phyloP scores from a whole-genome alignment of 1,140 invertebrate genomes.

The Pomacea maculata region DNA sequence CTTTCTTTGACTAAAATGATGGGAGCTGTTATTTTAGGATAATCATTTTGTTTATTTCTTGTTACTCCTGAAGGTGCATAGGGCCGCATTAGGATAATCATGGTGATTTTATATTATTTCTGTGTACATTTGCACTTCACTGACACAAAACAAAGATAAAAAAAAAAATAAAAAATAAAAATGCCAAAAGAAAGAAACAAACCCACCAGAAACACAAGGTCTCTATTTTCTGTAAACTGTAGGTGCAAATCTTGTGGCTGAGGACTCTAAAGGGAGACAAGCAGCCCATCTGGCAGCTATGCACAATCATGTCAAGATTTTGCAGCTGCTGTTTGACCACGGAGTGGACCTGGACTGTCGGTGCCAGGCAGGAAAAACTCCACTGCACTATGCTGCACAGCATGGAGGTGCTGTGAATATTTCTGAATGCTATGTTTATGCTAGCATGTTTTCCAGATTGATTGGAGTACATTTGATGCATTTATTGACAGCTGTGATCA shows the following conservation, averaged over 20 bases:
- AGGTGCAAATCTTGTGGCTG: slow-evolving; percentile 53
- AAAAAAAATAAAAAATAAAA: too few relatives aligned
- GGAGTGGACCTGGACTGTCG: slow-evolving; percentile 51
- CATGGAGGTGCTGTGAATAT: slow-evolving; percentile 52
- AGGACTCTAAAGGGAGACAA: slow-evolving; percentile 53
- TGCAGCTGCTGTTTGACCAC: slow-evolving; percentile 54
- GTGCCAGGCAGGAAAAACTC: slow-evolving; percentile 51
- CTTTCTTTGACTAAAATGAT: too few relatives aligned
- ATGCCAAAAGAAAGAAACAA: too few relatives aligned
- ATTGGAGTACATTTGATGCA: neutral
- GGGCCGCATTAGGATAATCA: too few relatives aligned
- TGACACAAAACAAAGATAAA: too few relatives aligned
- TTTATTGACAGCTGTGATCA: neutral
- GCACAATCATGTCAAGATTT: slow-evolving; percentile 54
- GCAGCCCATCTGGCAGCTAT: slow-evolving; percentile 57
- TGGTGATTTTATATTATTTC: too few relatives aligned
- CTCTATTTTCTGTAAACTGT: neutral
- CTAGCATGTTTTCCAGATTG: neutral
- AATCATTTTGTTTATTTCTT: too few relatives aligned
- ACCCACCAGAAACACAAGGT: too few relatives aligned
- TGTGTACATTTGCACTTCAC: too few relatives aligned
- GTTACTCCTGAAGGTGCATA: too few relatives aligned
- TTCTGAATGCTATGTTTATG: neutral
- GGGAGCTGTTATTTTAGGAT: too few relatives aligned
- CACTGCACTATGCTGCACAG: slow-evolving; percentile 59